Percentiles rank a stretch among this genome's conserved stretches.
Conservation (phyloP, 2,888 invertebrate species). For the Glyphotaelius pellucidus region DNA sequence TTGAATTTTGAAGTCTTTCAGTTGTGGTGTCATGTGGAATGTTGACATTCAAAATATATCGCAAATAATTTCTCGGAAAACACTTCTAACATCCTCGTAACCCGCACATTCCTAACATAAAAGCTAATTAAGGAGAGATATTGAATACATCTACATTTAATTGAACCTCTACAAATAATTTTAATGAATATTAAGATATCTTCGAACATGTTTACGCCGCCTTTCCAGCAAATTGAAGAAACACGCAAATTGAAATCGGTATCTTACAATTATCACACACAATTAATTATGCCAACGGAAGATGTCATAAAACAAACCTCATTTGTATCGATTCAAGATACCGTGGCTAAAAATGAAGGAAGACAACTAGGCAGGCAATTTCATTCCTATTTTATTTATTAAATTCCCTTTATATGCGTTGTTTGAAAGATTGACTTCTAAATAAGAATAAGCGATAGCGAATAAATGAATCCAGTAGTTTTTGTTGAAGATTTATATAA, state of each 20-base stretch:
- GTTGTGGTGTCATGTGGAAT: background rate
- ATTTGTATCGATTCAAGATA: no score
- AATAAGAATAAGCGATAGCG: background rate
- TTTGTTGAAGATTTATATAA: no score
- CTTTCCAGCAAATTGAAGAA: no score
- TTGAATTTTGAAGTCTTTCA: background rate
- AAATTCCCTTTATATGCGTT: no score
- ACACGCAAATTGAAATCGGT: no score
- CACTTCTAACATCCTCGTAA: background rate
- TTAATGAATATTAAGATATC: background rate
- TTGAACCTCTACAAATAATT: background rate
- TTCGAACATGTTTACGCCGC: no score
- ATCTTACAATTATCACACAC: no score
- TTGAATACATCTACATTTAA: background rate
- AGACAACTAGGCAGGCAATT: no score
- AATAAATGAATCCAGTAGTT: background rate
- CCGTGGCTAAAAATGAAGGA: no score
- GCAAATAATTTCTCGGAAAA: background rate
- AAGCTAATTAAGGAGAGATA: background rate
- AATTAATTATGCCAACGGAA: no score
- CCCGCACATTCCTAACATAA: background rate
- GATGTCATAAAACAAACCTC: no score
- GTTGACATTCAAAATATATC: background rate
- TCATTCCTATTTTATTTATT: no score
- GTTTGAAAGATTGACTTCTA: background rate